Conservation (phyloP, 2,113 vertebrate genomes). For the Lanius collurio region DNA sequence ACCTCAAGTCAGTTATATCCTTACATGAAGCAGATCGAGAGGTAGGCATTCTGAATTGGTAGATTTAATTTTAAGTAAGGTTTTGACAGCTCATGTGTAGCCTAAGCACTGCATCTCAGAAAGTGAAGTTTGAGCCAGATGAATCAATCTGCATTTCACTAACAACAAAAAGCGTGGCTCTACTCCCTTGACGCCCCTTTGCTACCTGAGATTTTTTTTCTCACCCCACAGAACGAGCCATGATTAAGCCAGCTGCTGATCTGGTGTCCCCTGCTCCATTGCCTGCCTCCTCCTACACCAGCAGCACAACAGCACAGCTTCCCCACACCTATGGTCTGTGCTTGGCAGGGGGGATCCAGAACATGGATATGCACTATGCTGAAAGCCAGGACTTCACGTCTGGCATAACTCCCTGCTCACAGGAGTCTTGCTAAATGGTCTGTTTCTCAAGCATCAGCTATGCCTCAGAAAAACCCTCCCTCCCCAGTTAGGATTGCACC, state of each 20-base stretch:
- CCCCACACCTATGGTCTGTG: background rate
- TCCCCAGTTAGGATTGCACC: background rate
- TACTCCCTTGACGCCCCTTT: background rate
- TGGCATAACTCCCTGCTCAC: background rate
- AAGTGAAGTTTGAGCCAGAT: background rate
- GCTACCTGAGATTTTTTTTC: background rate
- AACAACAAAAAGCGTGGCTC: background rate
- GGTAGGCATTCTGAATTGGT: background rate
- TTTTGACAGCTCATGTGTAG: background rate
- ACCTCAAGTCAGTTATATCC: background rate
- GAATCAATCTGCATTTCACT: background rate
- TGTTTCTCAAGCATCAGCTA: background rate
- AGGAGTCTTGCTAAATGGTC: background rate
- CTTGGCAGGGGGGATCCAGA: background rate
- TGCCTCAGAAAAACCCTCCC: background rate
- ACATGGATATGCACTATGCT: background rate
- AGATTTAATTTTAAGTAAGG: background rate
- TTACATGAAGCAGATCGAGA: background rate
- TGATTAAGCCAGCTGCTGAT: background rate
- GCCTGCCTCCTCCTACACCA: background rate
- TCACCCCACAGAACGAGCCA: background rate
- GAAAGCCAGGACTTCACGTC: background rate
- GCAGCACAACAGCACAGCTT: background rate
- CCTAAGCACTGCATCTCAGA: background rate
- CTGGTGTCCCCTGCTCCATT: accelerated